Base-by-base conservation (phyloP, 2,888 invertebrate species). In the Agriopis leucophaearia region DNA sequence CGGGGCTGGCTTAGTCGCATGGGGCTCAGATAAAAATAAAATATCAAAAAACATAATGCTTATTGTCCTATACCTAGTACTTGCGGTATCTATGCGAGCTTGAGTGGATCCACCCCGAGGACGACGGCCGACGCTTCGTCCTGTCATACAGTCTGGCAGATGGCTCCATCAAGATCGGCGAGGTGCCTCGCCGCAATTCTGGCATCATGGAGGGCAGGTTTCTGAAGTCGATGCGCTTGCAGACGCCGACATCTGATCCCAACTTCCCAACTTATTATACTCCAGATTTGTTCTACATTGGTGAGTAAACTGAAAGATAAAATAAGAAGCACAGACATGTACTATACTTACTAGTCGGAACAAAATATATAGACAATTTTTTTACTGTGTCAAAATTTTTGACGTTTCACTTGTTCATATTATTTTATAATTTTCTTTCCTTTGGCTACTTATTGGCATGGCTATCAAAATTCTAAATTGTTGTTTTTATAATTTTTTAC, bases 31-130 rank as follows among this genome's bases (percentile, higher is more conserved):
- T 27, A 27, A 27, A 27, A 27, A 27, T 27, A 1, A 27, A 4
- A 16, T 16, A 4, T 15, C 8, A 18, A 4, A 16, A 45, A 45
- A 2, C 45, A 10, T 2, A 13, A 18, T 10, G 7, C 7, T 15
- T 12, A 27, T 4, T 47, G 8, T 74, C 42, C 58, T 71, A 16
- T 7, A 2, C 35, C 27, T 71, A 95, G 94, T 94, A 95, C 59
- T 91, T 97, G 0, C 95, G 97, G 48, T 98, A 97, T 83, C 95
- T 96, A 60, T 96, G 97, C 83, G 94, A 95, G 68, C 93, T 98
- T 94, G 97, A 97, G 77, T 96, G 96, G 71, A 95, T 96, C 7
- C 96, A 97, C 81, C 97, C 97, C 0, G 97, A 97, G 81, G 97
- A 98, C 86, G 87, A 94, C 40, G 95, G 95, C 3, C 95, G 98